Conservation (phyloP, 2,888 invertebrate species). For the Netelia fuscicornis region DNA sequence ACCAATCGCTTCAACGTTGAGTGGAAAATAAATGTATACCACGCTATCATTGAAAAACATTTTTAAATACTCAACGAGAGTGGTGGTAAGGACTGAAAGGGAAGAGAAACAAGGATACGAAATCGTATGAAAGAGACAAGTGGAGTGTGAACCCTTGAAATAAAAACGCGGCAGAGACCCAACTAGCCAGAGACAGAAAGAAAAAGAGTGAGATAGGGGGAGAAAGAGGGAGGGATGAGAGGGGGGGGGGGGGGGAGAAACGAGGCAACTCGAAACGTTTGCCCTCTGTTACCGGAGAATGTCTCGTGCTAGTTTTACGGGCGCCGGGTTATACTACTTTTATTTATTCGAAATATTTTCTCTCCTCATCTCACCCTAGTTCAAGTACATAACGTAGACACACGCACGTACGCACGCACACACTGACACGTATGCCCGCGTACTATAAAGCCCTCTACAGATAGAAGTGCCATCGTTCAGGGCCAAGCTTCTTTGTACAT, state of each 20-base stretch:
- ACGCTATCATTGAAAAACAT: neutral
- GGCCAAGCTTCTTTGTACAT: conserved; percentile 10
- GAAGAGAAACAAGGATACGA: neutral
- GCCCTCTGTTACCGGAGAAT: conserved; percentile 30
- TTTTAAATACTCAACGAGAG: neutral
- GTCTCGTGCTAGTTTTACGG: conserved; percentile 40
- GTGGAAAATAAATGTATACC: conserved; percentile 69
- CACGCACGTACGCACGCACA: neutral
- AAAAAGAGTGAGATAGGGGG: conserved; percentile 17
- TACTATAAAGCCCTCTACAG: neutral
- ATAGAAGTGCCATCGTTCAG: neutral
- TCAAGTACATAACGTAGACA: neutral
- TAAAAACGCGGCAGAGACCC: conserved; percentile 4
- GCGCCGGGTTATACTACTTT: conserved; percentile 54
- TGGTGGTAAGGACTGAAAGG: neutral
- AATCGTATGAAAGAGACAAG: conserved; percentile 6
- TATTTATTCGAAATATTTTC: conserved; percentile 64
- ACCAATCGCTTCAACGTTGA: neutral
- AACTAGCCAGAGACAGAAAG: neutral
- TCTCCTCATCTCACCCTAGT: conserved; percentile 39
- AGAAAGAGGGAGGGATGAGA: conserved; percentile 40
- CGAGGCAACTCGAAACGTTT: conserved; percentile 46
- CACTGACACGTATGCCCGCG: neutral
- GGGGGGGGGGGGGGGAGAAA: conserved; percentile 68
- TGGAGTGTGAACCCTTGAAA: neutral